Conservation (phyloP, 2,797 vertebrate species). For the Pantherophis vulpinus region DNA sequence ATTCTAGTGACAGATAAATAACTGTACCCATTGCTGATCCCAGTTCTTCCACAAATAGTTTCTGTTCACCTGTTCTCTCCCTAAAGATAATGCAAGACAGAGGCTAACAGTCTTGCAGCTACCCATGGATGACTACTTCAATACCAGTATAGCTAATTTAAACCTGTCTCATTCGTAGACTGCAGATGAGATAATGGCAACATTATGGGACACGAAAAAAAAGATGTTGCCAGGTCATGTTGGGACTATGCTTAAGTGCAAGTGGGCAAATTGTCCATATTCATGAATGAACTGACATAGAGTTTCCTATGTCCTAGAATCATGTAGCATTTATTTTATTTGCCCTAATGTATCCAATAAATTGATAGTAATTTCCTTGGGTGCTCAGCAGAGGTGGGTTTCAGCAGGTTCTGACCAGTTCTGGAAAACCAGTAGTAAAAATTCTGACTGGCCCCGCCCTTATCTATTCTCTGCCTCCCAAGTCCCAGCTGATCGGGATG, state of each 20-base stretch:
- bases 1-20: not conserved
- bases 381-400: not conserved
- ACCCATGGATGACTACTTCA: not conserved
- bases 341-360: not conserved
- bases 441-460: no score
- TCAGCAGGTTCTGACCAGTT: no score
- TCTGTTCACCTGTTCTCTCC: not conserved
- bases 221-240: not conserved
- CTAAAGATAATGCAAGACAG: not conserved
- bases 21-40: not conserved
- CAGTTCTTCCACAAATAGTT: not conserved
- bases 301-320: not conserved
- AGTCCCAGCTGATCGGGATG: no score
- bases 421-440: no score
- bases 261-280: not conserved
- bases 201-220: not conserved
- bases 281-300: not conserved
- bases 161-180: not conserved
- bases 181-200: not conserved
- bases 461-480: no score
- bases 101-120: not conserved
- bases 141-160: not conserved
- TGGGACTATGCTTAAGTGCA: not conserved
- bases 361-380: not conserved
- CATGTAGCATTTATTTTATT: not conserved